Conservation (phyloP, 2,113 vertebrate genomes). For the Ceratotherium simum region DNA sequence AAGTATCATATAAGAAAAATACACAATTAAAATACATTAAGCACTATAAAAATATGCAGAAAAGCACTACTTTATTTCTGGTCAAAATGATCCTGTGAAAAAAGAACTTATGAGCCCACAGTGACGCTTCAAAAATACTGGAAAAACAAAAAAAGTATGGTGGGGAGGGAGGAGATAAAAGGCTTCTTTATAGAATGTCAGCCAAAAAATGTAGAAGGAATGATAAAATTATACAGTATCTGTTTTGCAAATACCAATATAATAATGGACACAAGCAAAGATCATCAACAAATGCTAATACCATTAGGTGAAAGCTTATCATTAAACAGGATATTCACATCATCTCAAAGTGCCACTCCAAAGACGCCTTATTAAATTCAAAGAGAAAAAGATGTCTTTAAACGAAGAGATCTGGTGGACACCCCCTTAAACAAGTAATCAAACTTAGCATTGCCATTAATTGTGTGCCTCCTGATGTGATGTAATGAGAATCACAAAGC, state of each 20-base stretch:
- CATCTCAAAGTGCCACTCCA: background rate
- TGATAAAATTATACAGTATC: background rate
- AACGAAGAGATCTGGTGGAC: background rate
- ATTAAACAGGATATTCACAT: background rate
- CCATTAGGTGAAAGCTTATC: background rate
- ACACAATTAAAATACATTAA: background rate
- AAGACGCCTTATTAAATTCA: constrained; percentile 8
- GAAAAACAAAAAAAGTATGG: background rate
- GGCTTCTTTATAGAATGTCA: constrained; percentile 20
- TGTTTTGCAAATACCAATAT: constrained; percentile 9
- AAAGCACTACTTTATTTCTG: constrained; percentile 16
- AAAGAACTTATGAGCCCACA: background rate
- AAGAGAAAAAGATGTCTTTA: background rate
- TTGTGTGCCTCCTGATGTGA: background rate
- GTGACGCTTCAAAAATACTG: constrained; percentile 3
- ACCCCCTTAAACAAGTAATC: background rate
- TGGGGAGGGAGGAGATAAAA: background rate
- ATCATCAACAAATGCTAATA: background rate
- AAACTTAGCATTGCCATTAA: background rate
- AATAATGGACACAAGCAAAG: background rate
- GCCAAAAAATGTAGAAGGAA: background rate
- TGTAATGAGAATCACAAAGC: background rate
- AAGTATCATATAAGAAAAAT: constrained; percentile 39
- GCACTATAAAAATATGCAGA: background rate
- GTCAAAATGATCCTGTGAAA: constrained; percentile 19